These are phyloP conservation scores for Philaethria dido DNA, from an alignment of 2,888 invertebrate species.

Conservation along the genomic window DNA sequence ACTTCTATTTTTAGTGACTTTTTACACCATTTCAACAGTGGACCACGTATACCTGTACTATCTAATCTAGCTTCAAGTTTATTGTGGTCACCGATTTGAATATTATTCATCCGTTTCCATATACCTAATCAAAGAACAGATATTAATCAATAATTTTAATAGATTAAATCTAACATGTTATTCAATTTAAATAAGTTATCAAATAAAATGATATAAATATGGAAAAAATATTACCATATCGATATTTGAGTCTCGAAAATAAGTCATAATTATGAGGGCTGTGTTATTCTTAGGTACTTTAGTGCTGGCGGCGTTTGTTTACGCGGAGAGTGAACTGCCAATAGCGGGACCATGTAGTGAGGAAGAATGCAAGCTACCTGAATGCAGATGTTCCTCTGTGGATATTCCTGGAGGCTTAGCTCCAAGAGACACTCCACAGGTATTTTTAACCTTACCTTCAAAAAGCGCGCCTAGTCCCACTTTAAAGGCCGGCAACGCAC, in stretches of 20 bases:
- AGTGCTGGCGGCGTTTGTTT: slow-evolving; percentile 14
- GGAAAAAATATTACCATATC: not conserved
- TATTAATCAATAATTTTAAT: not conserved
- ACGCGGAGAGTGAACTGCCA: slow-evolving; percentile 43
- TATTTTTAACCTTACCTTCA: slow-evolving; percentile 48
- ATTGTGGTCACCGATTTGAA: not conserved
- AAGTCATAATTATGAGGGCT: slow-evolving; percentile 24
- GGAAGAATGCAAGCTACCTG: slow-evolving; percentile 74
- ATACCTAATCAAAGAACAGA: not conserved
- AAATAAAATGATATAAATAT: slow-evolving; percentile 30
- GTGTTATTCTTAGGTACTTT: slow-evolving; percentile 18
- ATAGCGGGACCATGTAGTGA: slow-evolving; percentile 63
- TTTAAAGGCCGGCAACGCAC: no score
- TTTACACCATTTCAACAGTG: no score
- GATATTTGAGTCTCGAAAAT: not conserved
- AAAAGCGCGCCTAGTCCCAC: no score
- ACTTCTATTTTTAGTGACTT: no score
- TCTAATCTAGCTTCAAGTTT: no score
- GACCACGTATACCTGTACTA: no score
- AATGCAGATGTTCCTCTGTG: slow-evolving; percentile 80
- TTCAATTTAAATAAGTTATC: slow-evolving; percentile 12
- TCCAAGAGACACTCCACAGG: slow-evolving; percentile 79
- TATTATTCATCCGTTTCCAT: not conserved
- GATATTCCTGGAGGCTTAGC: slow-evolving; percentile 74
- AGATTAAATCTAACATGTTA: not conserved